Evolutionary conservation across 2,113 vertebrate genomes (phyloP).

Genomic region (Eonycteris spelaea): DNA sequence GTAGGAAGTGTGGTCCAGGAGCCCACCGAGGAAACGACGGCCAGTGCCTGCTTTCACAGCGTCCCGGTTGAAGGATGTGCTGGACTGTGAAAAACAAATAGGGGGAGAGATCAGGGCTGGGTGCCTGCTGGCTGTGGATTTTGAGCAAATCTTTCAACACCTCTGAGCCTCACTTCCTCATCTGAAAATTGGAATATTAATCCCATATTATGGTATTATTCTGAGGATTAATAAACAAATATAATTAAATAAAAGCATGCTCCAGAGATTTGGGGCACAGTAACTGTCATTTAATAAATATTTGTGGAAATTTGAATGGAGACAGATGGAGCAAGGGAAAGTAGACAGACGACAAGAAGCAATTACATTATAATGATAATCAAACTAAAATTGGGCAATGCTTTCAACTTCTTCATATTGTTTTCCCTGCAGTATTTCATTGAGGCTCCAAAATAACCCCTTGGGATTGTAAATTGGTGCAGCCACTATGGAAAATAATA

Average conservation of each 20-base stretch:
- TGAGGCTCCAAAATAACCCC: background rate
- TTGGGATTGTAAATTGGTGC: background rate
- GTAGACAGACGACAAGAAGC: background rate
- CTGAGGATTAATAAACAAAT: background rate
- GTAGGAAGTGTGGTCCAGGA: constrained; percentile 94
- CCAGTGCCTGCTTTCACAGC: constrained; percentile 97
- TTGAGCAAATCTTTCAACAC: background rate
- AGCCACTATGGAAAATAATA: background rate
- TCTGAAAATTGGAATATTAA: background rate
- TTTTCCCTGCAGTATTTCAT: background rate
- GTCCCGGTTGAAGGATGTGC: constrained; percentile 95
- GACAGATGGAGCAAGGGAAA: background rate
- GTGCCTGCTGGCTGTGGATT: background rate
- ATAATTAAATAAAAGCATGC: background rate
- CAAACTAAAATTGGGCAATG: background rate
- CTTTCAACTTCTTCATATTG: background rate
- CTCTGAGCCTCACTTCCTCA: background rate
- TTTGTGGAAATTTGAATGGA: background rate
- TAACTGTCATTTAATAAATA: background rate
- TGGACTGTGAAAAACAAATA: constrained; percentile 85
- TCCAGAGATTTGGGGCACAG: background rate
- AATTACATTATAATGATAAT: background rate
- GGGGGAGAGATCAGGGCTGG: background rate
- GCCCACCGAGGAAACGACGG: constrained; percentile 93
- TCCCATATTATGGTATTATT: background rate